Evolutionary conservation across 2,113 vertebrate genomes (phyloP).

Genomic region (Cyphomyrus plagiostoma): DNA sequence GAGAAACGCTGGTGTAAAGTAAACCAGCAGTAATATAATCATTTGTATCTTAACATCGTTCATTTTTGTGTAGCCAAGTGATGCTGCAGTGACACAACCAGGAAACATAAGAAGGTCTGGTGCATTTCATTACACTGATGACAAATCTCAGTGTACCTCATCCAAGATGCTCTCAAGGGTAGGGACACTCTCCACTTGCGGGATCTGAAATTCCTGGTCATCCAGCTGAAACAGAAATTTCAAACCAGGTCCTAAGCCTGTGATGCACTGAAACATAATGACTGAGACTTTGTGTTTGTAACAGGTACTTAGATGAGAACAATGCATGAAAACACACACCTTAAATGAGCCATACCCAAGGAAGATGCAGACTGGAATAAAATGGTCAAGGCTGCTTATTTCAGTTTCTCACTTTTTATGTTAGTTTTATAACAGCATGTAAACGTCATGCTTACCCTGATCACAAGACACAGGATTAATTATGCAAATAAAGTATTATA

Average conservation of each 20-base stretch:
- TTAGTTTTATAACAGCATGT: background rate
- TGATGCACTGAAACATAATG: background rate
- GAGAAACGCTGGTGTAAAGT: background rate
- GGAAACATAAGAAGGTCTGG: background rate
- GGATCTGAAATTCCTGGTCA: constrained; percentile 23
- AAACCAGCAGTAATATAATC: background rate
- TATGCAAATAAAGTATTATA: background rate
- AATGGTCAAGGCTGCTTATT: background rate
- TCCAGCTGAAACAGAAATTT: constrained; percentile 16
- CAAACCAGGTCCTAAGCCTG: background rate
- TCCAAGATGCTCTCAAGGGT: constrained; percentile 28
- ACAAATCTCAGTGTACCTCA: constrained; percentile 13
- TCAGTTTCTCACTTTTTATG: background rate
- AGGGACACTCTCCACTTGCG: constrained; percentile 14
- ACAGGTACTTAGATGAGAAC: background rate
- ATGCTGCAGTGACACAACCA: background rate
- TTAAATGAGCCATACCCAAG: background rate
- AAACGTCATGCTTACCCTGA: background rate
- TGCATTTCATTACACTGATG: background rate
- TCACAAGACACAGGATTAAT: background rate
- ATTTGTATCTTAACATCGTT: background rate
- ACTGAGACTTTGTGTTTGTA: background rate
- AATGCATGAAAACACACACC: background rate
- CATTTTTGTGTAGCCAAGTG: background rate
- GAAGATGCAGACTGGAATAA: background rate